A percentile compares a stretch with the other conserved stretches of the same genome.
These are phyloP conservation scores for Omphaloscelis lunosa DNA, from an alignment of 2,888 invertebrate species.

Conservation along the genomic window DNA sequence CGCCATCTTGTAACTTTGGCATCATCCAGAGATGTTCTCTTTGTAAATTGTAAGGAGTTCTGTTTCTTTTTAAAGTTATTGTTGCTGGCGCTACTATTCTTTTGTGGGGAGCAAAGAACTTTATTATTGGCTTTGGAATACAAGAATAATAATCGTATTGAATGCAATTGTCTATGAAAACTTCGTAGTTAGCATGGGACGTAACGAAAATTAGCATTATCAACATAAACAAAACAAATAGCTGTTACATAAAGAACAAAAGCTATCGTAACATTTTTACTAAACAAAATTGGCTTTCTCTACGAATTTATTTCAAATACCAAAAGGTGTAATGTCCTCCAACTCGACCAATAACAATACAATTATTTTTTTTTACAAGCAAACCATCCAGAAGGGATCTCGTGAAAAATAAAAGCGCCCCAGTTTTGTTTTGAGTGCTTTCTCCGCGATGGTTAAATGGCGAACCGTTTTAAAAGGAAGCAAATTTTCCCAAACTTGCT, in stretches of 20 bases:
- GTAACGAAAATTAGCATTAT: constrained; percentile 5
- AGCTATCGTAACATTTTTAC: constrained; percentile 31
- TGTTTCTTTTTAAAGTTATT: constrained; percentile 6
- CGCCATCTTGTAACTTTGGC: constrained; percentile 38
- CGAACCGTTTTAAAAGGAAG: constrained; percentile 79
- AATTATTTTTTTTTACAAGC: constrained; percentile 71
- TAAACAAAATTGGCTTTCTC: constrained; percentile 48
- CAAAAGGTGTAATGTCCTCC: constrained; percentile 63
- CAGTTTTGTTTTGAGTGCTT: constrained; percentile 72
- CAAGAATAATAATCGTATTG: neutral
- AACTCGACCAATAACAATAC: constrained; percentile 74
- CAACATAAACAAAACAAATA: constrained; percentile 27
- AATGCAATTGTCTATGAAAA: neutral
- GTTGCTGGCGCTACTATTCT: neutral
- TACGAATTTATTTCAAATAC: constrained; percentile 50
- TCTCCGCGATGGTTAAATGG: constrained; percentile 74
- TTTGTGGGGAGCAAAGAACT: neutral
- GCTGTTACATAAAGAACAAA: constrained; percentile 30
- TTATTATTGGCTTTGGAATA: neutral
- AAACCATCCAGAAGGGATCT: constrained; percentile 66
- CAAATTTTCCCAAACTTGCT: constrained; percentile 83
- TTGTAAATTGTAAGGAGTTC: constrained; percentile 1
- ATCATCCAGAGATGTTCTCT: constrained; percentile 9
- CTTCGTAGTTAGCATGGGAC: neutral
- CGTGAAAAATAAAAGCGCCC: constrained; percentile 68